These are phyloP conservation scores for Schizothorax lantsangensis DNA, from an alignment of 2,797 vertebrate genomes.

Conservation along the genomic window DNA sequence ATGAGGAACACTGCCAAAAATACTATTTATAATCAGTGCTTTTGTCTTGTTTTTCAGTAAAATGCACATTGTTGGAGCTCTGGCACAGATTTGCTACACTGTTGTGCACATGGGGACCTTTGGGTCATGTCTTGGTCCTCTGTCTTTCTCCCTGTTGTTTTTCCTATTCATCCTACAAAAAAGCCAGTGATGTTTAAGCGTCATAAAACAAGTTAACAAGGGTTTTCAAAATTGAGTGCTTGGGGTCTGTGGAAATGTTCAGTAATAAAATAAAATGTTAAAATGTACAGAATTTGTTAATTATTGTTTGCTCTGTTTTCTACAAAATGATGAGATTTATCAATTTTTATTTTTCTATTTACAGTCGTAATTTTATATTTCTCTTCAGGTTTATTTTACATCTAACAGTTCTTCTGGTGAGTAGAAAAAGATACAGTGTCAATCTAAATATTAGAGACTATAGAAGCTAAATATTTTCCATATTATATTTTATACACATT, in stretches of 20 bases:
- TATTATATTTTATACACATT: constrained; percentile 1
- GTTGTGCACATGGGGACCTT: background rate
- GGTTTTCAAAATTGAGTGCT: background rate
- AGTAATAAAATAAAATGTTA: background rate
- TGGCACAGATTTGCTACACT: background rate
- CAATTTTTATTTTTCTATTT: too few species aligned
- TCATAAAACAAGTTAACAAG: background rate
- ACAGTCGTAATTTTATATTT: background rate
- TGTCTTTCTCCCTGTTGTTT: background rate
- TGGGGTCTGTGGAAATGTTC: background rate
- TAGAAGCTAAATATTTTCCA: background rate
- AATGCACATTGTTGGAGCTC: background rate
- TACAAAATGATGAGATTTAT: background rate
- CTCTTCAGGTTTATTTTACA: background rate
- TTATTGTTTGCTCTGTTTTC: background rate
- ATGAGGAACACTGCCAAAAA: background rate
- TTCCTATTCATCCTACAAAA: background rate
- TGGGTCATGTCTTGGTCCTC: background rate
- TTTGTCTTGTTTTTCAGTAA: constrained; percentile 15
- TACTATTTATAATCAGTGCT: constrained; percentile 16
- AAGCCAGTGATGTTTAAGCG: background rate
- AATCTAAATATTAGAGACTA: background rate
- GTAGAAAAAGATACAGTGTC: background rate
- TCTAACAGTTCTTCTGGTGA: background rate
- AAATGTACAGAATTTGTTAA: background rate